These are phyloP conservation scores for Vimba vimba DNA, from an alignment of 2,113 vertebrate species.

Conservation along the genomic window DNA sequence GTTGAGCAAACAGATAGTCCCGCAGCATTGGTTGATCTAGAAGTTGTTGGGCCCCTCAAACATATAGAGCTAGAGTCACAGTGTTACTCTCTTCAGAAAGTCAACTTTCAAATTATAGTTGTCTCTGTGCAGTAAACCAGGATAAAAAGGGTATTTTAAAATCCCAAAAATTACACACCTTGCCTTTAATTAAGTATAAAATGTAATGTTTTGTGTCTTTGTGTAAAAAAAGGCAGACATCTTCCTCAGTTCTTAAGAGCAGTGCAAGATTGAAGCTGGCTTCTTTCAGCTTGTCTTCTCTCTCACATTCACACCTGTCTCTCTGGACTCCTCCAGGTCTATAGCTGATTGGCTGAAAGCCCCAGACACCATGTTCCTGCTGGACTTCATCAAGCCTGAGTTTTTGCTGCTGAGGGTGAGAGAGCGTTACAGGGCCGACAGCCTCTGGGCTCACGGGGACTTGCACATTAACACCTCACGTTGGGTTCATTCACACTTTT, in stretches of 20 bases:
- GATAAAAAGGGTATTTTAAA: not conserved
- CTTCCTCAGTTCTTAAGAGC: not conserved
- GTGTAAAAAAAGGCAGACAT: not conserved
- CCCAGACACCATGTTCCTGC: slow-evolving; percentile 95
- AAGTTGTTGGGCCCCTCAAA: not conserved
- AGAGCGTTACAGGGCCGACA: not conserved
- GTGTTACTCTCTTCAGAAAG: too few species aligned
- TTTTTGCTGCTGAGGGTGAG: slow-evolving; percentile 94
- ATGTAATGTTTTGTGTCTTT: not conserved
- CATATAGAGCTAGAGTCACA: too few species aligned
- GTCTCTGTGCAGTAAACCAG: not conserved
- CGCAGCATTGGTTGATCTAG: not conserved
- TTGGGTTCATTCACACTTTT: slow-evolving; percentile 23
- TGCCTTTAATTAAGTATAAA: not conserved
- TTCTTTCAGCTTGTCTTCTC: not conserved
- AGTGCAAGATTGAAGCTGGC: not conserved
- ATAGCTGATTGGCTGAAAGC: slow-evolving; percentile 97
- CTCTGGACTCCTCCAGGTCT: slow-evolving; percentile 76
- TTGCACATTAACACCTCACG: slow-evolving; percentile 13
- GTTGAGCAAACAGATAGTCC: not conserved
- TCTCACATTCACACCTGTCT: slow-evolving; percentile 36
- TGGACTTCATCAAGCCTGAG: slow-evolving; percentile 98
- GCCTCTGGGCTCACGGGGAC: not conserved
- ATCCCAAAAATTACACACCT: not conserved
- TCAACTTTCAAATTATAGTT: not conserved